Evolutionary conservation across 1,140 invertebrate genomes (phyloP).

Genomic region (Anagrus nilaparvatae): DNA sequence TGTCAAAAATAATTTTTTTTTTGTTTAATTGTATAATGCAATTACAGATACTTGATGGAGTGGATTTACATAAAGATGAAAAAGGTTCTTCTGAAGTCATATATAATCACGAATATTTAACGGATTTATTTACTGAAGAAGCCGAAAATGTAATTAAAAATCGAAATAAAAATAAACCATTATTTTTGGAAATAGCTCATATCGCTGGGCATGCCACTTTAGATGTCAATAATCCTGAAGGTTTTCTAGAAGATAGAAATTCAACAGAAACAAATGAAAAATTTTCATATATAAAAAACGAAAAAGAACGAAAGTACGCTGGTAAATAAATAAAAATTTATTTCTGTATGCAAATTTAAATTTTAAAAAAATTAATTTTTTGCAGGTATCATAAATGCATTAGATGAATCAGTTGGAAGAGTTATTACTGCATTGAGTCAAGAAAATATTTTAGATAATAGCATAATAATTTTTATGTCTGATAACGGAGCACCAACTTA

Average conservation of each 20-base stretch:
- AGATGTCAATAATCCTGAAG: conserved; percentile 52
- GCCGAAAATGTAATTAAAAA: conserved; percentile 54
- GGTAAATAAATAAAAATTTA: conserved; percentile 29
- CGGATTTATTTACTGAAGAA: conserved; percentile 64
- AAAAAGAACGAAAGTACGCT: conserved; percentile 45
- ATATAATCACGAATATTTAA: conserved; percentile 26
- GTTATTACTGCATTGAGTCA: conserved; percentile 44
- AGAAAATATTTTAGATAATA: conserved; percentile 47
- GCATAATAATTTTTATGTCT: conserved; percentile 60
- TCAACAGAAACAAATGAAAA: conserved; percentile 39
- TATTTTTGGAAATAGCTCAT: conserved; percentile 71
- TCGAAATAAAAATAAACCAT: conserved; percentile 49
- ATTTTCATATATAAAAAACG: conserved; percentile 47
- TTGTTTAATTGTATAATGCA: too few relatives aligned
- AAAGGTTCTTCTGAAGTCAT: not conserved
- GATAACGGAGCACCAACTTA: conserved; percentile 58
- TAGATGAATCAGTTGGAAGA: conserved; percentile 55
- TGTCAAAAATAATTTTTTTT: too few relatives aligned
- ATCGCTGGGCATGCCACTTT: conserved; percentile 58
- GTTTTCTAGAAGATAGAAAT: conserved; percentile 65
- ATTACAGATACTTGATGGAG: too few relatives aligned
- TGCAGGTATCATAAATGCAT: conserved; percentile 50
- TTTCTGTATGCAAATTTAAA: too few relatives aligned
- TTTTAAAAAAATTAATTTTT: too few relatives aligned
- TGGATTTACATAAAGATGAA: not conserved